Conservation (phyloP, 2,797 vertebrate genomes). For the Alosa sapidissima region DNA sequence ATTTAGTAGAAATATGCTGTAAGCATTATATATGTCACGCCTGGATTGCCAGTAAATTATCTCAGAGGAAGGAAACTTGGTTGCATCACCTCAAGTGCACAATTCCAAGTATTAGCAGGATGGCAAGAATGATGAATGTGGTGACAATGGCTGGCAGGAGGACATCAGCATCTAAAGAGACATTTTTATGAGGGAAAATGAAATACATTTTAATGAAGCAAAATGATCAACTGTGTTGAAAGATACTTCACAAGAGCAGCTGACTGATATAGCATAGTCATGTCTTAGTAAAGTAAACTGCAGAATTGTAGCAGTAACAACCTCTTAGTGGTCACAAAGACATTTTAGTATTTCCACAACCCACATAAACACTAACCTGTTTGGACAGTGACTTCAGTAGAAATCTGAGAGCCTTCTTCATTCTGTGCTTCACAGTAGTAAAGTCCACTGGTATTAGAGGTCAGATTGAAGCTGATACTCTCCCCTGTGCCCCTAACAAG, state of each 20-base stretch:
- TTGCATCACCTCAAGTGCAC: not conserved
- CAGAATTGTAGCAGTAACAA: too few relatives aligned
- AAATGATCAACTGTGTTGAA: not conserved
- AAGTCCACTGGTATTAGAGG: not conserved
- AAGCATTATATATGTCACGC: too few relatives aligned
- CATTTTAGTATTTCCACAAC: too few relatives aligned
- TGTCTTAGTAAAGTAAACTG: too few relatives aligned
- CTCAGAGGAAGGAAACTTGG: not conserved
- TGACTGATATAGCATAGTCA: too few relatives aligned
- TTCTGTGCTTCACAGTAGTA: constrained; percentile 32
- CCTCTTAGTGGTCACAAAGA: too few relatives aligned
- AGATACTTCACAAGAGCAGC: too few relatives aligned
- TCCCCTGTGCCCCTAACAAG: not conserved
- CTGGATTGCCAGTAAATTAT: not conserved
- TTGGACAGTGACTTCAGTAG: not conserved
- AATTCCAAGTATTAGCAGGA: not conserved
- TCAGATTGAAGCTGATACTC: constrained; percentile 1
- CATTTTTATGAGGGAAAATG: too few relatives aligned
- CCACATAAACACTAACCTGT: too few relatives aligned
- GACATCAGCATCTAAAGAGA: not conserved
- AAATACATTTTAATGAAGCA: not conserved
- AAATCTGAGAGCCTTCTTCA: not conserved
- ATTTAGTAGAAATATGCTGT: too few relatives aligned
- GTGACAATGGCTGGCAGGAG: not conserved
- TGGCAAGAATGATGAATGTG: not conserved